Evolutionary conservation across 2,888 invertebrate genomes (phyloP), one percentile per base, ranked within the genome.

Genomic region (Saturnia pavonia): DNA sequence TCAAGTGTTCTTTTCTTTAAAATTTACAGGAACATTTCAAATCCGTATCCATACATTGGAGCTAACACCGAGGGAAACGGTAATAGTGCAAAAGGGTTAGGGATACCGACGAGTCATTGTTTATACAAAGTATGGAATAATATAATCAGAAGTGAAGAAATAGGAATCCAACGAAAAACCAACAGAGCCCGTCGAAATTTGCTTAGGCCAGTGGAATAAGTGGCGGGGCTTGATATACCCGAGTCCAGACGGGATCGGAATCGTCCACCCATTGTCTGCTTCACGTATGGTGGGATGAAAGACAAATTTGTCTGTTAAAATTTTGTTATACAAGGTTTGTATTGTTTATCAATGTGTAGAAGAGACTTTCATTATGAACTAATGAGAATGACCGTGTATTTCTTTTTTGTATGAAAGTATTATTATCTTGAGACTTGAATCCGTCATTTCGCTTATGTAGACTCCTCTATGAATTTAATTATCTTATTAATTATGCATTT

Each of bases 131-230:
- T 93, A 94, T 92, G 86, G 88, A 92, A 93, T 94, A 92, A 92
- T 89, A 92, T 94, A 93, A 94, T 93, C 92, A 92, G 91, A 89
- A 92, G 91, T 92, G 93, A 94, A 94, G 94, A 94, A 93, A 91
- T 91, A 91, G 92, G 89, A 93, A 92, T 93, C 88, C 88, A 85
- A 78, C 88, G 91, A 93, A 94, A 94, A 94, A 92, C 86, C 92
- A 94, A 93, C 93, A 94, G 85, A 85, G 88, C 80, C 87, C 85
- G 87, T 83, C 82, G 89, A 86, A 91, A 94, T 94, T 94, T 94
- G 94, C 94, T 94, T 94, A 94, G 94, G 94, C 90, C 90, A 90
- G 92, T 91, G 92, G 89, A 91, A 92, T 90, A 91, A 92, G 92
- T 90, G 91, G 85, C 81, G 83, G 80, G 77, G 84, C 84, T 86